These are phyloP conservation scores for Proisotoma minuta DNA, from an alignment of 2,888 invertebrate genomes.

Conservation along the genomic window DNA sequence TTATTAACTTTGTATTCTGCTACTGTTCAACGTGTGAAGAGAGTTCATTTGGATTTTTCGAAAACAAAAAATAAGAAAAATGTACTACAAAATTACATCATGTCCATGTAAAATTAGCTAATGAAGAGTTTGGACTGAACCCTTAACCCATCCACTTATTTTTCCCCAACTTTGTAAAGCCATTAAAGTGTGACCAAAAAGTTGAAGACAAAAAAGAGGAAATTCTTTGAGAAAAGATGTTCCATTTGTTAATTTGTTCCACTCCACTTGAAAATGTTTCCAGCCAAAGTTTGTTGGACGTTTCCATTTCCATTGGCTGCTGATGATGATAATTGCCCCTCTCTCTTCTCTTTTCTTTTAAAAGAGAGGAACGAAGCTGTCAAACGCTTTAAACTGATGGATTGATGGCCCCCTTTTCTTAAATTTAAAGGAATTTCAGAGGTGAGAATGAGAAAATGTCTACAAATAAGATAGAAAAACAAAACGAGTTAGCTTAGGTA, in stretches of 20 bases:
- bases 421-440: too few relatives aligned
- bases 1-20: too few relatives aligned
- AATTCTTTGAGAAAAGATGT: not conserved
- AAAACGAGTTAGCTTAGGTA: too few relatives aligned
- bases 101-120: too few relatives aligned
- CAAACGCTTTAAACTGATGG: constrained; percentile 16
- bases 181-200: not conserved
- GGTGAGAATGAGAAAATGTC: too few relatives aligned
- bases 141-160: too few relatives aligned
- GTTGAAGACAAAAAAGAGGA: not conserved
- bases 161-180: not conserved
- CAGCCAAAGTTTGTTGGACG: not conserved
- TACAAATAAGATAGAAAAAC: too few relatives aligned
- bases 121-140: too few relatives aligned
- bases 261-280: constrained; percentile 2
- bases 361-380: not conserved
- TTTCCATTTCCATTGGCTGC: constrained; percentile 3
- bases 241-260: constrained; percentile 11
- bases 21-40: too few relatives aligned
- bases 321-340: constrained; percentile 3
- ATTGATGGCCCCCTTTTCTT: not conserved
- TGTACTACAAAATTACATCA: too few relatives aligned
- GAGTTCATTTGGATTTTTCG: too few relatives aligned
- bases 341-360: not conserved
- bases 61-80: too few relatives aligned